Conservation (phyloP, 2,888 invertebrate species). For the Colletes collaris region DNA sequence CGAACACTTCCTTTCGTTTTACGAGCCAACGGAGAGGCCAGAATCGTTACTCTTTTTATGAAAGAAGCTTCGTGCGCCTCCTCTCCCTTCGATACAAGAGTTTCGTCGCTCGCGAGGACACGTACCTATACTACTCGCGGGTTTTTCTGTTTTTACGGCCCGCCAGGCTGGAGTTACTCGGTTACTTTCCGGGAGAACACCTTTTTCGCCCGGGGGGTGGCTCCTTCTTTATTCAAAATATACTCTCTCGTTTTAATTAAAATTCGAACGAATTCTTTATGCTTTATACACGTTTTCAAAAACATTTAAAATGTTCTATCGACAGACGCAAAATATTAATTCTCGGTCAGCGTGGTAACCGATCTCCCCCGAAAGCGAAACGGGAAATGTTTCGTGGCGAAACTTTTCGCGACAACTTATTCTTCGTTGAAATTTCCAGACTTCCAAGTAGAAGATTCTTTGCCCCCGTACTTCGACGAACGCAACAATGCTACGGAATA, state of each 20-base stretch:
- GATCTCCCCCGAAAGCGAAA: not conserved
- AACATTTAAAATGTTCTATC: too few species aligned
- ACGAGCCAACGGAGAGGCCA: not conserved
- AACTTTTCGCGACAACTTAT: slow-evolving; percentile 30
- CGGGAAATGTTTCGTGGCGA: slow-evolving; percentile 3
- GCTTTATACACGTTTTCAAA: too few species aligned
- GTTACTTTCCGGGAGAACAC: slow-evolving; percentile 47
- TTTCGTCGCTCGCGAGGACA: slow-evolving; percentile 24
- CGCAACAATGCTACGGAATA: slow-evolving; percentile 44
- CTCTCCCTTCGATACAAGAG: slow-evolving; percentile 21
- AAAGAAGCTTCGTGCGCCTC: slow-evolving; percentile 21
- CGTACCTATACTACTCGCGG: slow-evolving; percentile 19
- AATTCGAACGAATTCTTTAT: too few species aligned
- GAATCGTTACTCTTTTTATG: slow-evolving; percentile 26
- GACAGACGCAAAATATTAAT: too few species aligned
- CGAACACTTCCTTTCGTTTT: slow-evolving; percentile 38
- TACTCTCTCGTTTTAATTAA: too few species aligned
- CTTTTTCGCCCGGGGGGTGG: slow-evolving; percentile 26
- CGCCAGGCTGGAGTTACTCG: slow-evolving; percentile 14
- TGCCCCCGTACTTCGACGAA: slow-evolving; percentile 17
- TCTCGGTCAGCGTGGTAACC: not conserved
- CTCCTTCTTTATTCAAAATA: not conserved
- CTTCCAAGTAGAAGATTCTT: slow-evolving; percentile 22
- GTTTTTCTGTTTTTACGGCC: slow-evolving; percentile 22
- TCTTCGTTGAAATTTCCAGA: slow-evolving; percentile 33